Conservation (phyloP, 2,888 invertebrate genomes). For the Gastrophysa polygoni region DNA sequence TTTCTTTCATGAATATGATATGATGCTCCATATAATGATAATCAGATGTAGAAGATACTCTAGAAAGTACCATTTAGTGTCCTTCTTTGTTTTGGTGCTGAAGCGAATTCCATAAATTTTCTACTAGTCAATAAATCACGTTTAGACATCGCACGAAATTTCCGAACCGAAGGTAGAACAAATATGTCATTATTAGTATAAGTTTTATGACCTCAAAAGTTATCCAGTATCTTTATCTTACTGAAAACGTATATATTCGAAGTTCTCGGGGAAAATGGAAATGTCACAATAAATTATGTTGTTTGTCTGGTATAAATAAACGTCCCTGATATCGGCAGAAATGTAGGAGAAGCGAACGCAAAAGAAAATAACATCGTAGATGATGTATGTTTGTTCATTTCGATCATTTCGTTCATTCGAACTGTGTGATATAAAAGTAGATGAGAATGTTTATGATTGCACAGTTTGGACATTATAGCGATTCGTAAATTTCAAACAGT, state of each 20-base stretch:
- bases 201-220: conserved; percentile 33
- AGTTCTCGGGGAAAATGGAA: conserved; percentile 46
- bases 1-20: no score
- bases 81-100: no score
- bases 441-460: no score
- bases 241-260: conserved; percentile 36
- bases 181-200: conserved; percentile 34
- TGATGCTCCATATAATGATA: no score
- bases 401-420: neutral
- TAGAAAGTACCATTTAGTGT: no score
- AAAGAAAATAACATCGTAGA: conserved; percentile 35
- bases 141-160: conserved; percentile 10
- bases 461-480: no score
- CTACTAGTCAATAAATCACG: conserved; percentile 9
- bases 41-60: no score
- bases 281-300: conserved; percentile 49
- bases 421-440: no score
- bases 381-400: conserved; percentile 15
- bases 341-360: conserved; percentile 31
- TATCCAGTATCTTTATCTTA: conserved; percentile 40
- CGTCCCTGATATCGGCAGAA: conserved; percentile 37
- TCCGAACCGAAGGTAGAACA: conserved; percentile 24
- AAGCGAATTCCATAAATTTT: neutral
- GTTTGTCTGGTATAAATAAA: conserved; percentile 42
- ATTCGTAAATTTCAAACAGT: no score